Base-by-base conservation (phyloP, 2,888 invertebrate species). In the Drosophila nigricruria region DNA sequence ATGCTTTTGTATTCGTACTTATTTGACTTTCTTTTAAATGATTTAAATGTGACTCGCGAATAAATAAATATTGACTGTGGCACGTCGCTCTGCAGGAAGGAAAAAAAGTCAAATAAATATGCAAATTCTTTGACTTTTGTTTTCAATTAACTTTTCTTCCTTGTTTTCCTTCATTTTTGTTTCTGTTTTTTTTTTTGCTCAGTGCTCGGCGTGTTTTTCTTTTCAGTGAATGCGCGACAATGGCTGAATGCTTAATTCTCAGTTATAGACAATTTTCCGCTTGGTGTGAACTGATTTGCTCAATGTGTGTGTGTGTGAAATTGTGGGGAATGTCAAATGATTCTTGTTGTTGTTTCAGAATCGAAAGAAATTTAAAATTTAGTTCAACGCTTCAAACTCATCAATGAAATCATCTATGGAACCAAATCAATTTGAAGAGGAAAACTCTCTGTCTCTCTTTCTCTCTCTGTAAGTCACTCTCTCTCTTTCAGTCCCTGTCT, bases 81-180 rank as follows among this genome's bases (percentile, higher is more conserved):
- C 84, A 81, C 71, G 77, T 71, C 61, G 79, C 57, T 50, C 63
- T 52, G 70, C 36, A 45, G 59, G 58, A 56, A 59, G 60, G 47
- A 60, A 47, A 73, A 65, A 43, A 78, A 70, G 53, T 70, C 82
- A 84, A 88, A 81, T 81, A 86, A 85, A 86, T 86, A 90, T 87
- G 87, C 81, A 90, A 87, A 87, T 88, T 88, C 78, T 78, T 82
- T 69, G 88, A 88, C 79, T 90, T 87, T 90, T 87, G 89, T 90
- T 87, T 87, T 90, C 87, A 90, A 87, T 87, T 90, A 87, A 81
- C 79, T 85, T 85, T 89, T 79, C 79, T 54, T 75, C 49, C 81
- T 77, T 38, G 81, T 77, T 43, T 18, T 43, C 40, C 25, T 27
- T 47, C 23, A 25, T n/a, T n/a, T n/a, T 43, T 45, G 20, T n/a